phyloP scores from a whole-genome alignment of 2,797 vertebrate genomes.

The Silurus lanzhouensis region DNA sequence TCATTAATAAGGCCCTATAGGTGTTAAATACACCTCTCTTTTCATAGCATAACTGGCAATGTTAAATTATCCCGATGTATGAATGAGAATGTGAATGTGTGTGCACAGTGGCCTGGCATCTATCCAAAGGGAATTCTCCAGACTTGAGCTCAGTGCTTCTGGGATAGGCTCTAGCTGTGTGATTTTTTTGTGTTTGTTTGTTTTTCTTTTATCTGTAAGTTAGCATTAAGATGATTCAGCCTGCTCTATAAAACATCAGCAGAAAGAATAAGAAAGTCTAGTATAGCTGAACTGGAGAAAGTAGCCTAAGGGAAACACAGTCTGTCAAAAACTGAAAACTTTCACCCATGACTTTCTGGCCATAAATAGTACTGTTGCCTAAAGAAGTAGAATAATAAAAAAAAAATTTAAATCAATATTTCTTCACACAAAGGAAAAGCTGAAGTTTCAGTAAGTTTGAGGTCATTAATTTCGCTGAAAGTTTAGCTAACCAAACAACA shows the following conservation, averaged over 20 bases:
- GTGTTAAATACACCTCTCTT: too few relatives aligned
- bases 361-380: constrained; percentile 18
- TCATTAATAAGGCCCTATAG: too few relatives aligned
- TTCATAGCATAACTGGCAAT: not conserved
- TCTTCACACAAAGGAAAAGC: constrained; percentile 2
- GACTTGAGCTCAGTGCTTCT: not conserved
- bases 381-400: not conserved
- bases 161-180: not conserved
- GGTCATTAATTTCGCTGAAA: not conserved
- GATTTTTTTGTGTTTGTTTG: not conserved
- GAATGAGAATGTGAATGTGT: not conserved
- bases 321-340: constrained; percentile 18
- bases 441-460: not conserved
- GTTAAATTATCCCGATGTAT: not conserved
- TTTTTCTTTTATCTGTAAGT: not conserved
- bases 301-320: constrained; percentile 25
- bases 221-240: not conserved
- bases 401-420: constrained; percentile 22
- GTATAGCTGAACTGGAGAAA: not conserved
- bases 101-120: not conserved
- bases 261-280: not conserved
- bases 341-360: constrained; percentile 14
- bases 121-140: not conserved
- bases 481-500: not conserved
- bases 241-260: not conserved